phyloP scores from a whole-genome alignment of 2,888 invertebrate species.

The Drosophila multiciliata region DNA sequence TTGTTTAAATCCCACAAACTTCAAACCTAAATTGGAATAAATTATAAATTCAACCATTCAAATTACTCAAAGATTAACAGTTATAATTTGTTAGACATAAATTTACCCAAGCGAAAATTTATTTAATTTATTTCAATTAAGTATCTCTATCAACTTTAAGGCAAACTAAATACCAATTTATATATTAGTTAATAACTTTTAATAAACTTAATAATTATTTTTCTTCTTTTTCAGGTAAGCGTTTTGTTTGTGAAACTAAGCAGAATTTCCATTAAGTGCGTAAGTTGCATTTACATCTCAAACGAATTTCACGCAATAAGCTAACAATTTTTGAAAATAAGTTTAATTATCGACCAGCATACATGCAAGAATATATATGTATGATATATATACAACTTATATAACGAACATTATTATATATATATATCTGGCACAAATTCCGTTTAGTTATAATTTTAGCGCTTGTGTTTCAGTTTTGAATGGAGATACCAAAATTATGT shows the following conservation, averaged over 20 bases:
- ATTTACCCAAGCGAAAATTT: neutral
- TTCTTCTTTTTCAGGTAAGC: slow-evolving; percentile 63
- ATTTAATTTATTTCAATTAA: neutral
- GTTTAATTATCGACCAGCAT: slow-evolving; percentile 22
- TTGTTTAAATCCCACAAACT: neutral
- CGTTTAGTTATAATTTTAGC: slow-evolving; percentile 66
- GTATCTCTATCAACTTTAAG: neutral
- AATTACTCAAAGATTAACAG: neutral
- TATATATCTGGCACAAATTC: slow-evolving; percentile 60
- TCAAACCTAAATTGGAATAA: neutral
- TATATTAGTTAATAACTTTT: neutral
- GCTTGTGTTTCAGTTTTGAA: slow-evolving; percentile 76
- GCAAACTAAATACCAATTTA: neutral
- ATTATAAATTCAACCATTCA: neutral
- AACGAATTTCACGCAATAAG: slow-evolving; percentile 1
- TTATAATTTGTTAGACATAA: neutral
- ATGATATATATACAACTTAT: slow-evolving; percentile 1
- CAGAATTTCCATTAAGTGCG: slow-evolving; percentile 30
- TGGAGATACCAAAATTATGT: slow-evolving; percentile 46
- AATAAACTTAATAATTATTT: neutral
- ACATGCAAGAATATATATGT: slow-evolving; percentile 8
- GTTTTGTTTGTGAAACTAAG: slow-evolving; percentile 35
- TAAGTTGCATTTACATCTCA: slow-evolving; percentile 51
- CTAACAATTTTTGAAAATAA: slow-evolving; percentile 21
- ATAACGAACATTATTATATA: slow-evolving; percentile 41